Base-by-base conservation (phyloP, 2,888 invertebrate species). In the Athripsodes cinereus region DNA sequence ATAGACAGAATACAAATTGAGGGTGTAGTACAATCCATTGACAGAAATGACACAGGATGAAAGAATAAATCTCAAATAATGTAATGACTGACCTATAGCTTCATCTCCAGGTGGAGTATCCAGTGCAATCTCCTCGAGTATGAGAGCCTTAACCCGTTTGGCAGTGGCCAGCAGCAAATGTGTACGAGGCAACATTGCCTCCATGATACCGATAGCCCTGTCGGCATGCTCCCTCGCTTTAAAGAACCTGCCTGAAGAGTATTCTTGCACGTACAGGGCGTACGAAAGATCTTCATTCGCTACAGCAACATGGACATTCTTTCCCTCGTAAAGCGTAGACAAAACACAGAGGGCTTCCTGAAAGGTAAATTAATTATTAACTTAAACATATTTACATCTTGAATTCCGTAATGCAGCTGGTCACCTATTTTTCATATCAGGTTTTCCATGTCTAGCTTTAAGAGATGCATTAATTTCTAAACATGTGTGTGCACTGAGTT, bases 281-380 rank as follows among this genome's bases (percentile, higher is more conserved):
- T 96, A 96, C 0, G 95, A 93, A 48, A 96, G 79, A 76, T 96
- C 95, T 75, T 96, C 95, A 72, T 92, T 90, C 22, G 90, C 91
- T 22, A 90, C 83, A 0, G 95, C 96, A 65, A 96, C 90, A 72
- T 90, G 88, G 63, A 96, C 83, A 74, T 92, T 94, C 70, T 85
- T 83, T 68, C 86, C 86, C 0, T 91, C 91, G 76, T 92, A 94
- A 67, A 93, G 85, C 54, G 79, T 75, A 66, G 85, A 84, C 59
- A 92, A 84, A 40, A 90, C 86, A 47, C 81, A 76, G 61, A 94
- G 74, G 0, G 92, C 90, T 68, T 84, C 83, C 81, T 88, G 74
- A 1, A 66, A 64, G 58, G 57, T 58, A 35, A 40, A 40, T 40
- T 6, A 31, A 31, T 31, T 31, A 31, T 8, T 31, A n/a, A n/a